Conservation (phyloP, 2,113 vertebrate species). For the Zonotrichia leucophrys region DNA sequence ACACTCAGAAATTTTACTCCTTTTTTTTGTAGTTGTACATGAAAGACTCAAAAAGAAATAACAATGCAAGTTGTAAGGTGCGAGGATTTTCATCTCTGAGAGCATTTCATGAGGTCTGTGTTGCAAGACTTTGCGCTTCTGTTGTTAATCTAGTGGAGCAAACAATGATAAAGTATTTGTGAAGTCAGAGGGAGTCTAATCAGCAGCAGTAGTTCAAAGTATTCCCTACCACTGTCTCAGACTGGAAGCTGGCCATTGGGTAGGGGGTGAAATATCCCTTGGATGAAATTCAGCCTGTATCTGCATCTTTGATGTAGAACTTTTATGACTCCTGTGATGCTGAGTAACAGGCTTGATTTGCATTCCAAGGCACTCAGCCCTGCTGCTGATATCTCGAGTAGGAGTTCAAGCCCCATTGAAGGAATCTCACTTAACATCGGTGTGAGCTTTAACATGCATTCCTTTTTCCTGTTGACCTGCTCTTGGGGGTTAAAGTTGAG, state of each 20-base stretch:
- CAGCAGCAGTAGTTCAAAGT: constrained; percentile 18
- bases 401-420: constrained; percentile 66
- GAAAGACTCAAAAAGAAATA: neutral
- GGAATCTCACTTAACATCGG: constrained; percentile 61
- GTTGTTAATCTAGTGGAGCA: constrained; percentile 21
- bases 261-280: constrained; percentile 30
- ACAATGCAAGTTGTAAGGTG: neutral
- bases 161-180: constrained; percentile 31
- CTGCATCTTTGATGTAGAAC: constrained; percentile 51
- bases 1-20: neutral
- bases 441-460: constrained; percentile 65
- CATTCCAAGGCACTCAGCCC: constrained; percentile 61
- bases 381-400: constrained; percentile 65
- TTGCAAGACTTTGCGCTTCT: constrained; percentile 10
- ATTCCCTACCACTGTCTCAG: neutral
- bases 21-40: neutral
- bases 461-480: constrained; percentile 73
- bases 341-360: constrained; percentile 58
- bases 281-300: constrained; percentile 56
- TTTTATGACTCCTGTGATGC: constrained; percentile 43
- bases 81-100: neutral
- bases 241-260: neutral
- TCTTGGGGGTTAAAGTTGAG: constrained; percentile 73
- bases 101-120: neutral
- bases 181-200: constrained; percentile 29